Base-by-base conservation (phyloP, 64 coral and sea anemone genomes). In the Stichodactyla helianthus region DNA sequence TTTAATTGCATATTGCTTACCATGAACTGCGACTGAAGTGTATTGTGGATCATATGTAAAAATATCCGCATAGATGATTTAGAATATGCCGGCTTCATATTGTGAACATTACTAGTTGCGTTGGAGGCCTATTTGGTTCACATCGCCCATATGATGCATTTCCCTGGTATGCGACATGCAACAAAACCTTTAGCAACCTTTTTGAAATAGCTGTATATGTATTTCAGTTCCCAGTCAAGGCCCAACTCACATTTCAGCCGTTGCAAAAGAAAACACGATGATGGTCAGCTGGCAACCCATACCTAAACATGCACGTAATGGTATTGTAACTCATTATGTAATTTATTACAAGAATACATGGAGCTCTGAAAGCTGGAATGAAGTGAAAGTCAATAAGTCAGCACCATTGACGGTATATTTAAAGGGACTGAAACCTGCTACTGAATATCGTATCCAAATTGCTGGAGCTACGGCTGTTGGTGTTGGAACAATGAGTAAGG, bases 401-500 rank as follows among this genome's bases (percentile, higher is more conserved):
- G 25, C 23, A 71, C 62, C 23, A 8, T 26, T 71, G 25, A 71
- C n/a, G 10, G n/a, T 8, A 11, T 31, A 71, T 31, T 71, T 71
- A 71, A 64, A 50, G 18, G 83, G 59, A 20, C 83, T 85, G 25
- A 62, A 85, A 85, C 28, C 64, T 54, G 59, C 64, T 10, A 85
- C 83, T 64, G 9, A 64, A n/a, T 85, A 85, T 64, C 59, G 83
- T 50, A 64, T 85, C 14, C 23, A 85, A 23, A 28, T 85, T 6
- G 58, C 83, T 64, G 83, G 83, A 12, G 59, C 52, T 26, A 85
- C 83, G 10, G 18, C 58, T 28, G 83, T 25, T 85, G 83, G 83
- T 50, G 83, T 85, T 85, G 83, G 83, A 50, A n/a, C 64, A n/a
- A 59, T 65, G 64, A 85, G 83, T 64, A 61, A 64, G 20, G 58